Evolutionary conservation across 2,888 invertebrate species (phyloP).

Genomic region (Phengaris alcon): DNA sequence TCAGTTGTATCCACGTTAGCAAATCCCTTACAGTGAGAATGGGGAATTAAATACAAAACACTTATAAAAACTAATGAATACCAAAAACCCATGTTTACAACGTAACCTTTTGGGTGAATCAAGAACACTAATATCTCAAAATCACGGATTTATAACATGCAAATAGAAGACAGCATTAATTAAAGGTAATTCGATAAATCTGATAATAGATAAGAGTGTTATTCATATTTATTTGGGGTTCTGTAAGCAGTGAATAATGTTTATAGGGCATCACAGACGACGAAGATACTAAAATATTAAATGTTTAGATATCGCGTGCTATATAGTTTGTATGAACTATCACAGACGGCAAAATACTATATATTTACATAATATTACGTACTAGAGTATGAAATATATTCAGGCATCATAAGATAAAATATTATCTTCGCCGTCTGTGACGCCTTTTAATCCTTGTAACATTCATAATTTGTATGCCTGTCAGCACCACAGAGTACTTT

Average conservation of each 20-base stretch:
- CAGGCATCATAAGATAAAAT: too few species aligned
- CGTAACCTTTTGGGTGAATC: neutral
- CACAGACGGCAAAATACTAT: too few species aligned
- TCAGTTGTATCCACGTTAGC: neutral
- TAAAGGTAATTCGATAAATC: neutral
- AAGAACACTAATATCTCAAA: neutral
- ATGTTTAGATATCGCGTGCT: too few species aligned
- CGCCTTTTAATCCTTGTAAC: too few species aligned
- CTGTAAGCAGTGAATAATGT: neutral
- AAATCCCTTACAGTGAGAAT: neutral
- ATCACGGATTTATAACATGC: conserved; percentile 7
- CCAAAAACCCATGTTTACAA: conserved; percentile 1
- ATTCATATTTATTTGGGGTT: neutral
- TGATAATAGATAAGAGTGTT: neutral
- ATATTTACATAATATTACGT: too few species aligned
- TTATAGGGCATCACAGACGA: too few species aligned
- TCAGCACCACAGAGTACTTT: too few species aligned
- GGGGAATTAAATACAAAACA: neutral
- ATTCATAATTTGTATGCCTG: too few species aligned
- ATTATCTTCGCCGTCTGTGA: too few species aligned
- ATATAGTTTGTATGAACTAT: too few species aligned
- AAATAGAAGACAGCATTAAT: conserved; percentile 11
- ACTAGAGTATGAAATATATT: too few species aligned
- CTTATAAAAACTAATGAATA: neutral
- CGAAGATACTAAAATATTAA: too few species aligned